A percentile compares a stretch with the other conserved stretches of the same genome.
Evolutionary conservation across 2,888 invertebrate genomes (phyloP).

Genomic region (Yponomeuta evonymella): DNA sequence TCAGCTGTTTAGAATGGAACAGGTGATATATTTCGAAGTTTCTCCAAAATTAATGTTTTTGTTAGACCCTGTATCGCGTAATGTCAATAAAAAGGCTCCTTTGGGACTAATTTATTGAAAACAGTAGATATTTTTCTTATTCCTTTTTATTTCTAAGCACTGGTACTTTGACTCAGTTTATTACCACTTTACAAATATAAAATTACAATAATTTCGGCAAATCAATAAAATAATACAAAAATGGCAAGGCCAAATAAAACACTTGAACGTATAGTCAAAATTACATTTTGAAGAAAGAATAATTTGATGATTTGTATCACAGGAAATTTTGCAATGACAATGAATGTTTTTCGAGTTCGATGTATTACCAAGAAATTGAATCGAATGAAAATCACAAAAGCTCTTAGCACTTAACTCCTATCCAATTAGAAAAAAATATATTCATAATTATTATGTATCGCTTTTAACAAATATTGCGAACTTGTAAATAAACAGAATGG

Average conservation of each 20-base stretch:
- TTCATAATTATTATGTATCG: not conserved
- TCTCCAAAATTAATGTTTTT: too few species aligned
- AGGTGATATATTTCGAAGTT: too few species aligned
- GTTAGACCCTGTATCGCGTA: too few species aligned
- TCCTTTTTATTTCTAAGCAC: slow-evolving; percentile 64
- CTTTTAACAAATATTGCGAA: not conserved
- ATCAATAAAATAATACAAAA: slow-evolving; percentile 29
- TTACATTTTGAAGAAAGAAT: slow-evolving; percentile 19
- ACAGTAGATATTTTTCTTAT: slow-evolving; percentile 26
- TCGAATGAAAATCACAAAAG: not conserved
- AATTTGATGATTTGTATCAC: slow-evolving; percentile 12
- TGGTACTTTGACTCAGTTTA: slow-evolving; percentile 55
- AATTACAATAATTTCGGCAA: slow-evolving; percentile 43
- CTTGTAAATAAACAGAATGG: slow-evolving; percentile 6
- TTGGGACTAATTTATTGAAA: not conserved
- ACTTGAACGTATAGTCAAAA: slow-evolving; percentile 20
- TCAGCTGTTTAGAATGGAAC: too few species aligned
- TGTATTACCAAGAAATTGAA: not conserved
- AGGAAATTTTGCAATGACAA: slow-evolving; percentile 10
- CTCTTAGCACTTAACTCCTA: not conserved
- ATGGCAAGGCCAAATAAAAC: slow-evolving; percentile 61
- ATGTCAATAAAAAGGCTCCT: not conserved
- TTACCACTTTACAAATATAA: slow-evolving; percentile 47
- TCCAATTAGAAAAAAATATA: not conserved
- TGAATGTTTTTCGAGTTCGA: not conserved